A percentile compares a stretch with the other conserved stretches of the same genome.
Conservation (phyloP, 1,140 invertebrate genomes). For the Drosophila seguyi region DNA sequence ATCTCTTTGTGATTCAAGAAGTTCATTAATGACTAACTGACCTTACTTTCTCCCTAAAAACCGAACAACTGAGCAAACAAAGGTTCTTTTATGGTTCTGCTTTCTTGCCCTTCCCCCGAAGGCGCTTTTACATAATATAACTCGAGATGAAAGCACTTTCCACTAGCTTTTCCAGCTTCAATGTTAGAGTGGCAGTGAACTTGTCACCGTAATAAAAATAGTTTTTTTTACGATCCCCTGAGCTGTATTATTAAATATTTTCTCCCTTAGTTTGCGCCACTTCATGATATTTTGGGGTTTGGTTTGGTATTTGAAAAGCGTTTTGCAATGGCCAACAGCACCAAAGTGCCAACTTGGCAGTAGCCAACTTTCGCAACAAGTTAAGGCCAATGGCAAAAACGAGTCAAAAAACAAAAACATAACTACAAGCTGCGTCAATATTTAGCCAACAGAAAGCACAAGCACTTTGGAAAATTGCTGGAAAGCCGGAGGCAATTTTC, state of each 20-base stretch:
- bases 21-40: conserved; percentile 37
- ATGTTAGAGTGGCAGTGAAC: conserved; percentile 20
- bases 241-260: conserved; percentile 29
- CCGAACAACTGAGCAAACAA: conserved; percentile 9
- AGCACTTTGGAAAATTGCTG: conserved; percentile 31
- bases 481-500: conserved; percentile 33
- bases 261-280: conserved; percentile 31
- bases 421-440: conserved; percentile 47
- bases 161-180: conserved; percentile 16
- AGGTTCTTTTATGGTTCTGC: conserved; percentile 7
- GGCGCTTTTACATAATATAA: conserved; percentile 15
- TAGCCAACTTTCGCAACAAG: conserved; percentile 78
- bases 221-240: conserved; percentile 11
- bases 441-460: conserved; percentile 10
- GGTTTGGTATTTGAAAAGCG: conserved; percentile 43
- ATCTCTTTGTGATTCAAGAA: conserved; percentile 39
- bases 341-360: conserved; percentile 63
- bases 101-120: background rate
- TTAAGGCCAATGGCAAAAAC: conserved; percentile 49
- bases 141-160: background rate
- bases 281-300: conserved; percentile 19
- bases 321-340: conserved; percentile 55
- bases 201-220: conserved; percentile 15
- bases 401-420: conserved; percentile 17
- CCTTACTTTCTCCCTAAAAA: conserved; percentile 38